Conservation (phyloP, 2,797 vertebrate genomes). For the Acropternis orthonyx region DNA sequence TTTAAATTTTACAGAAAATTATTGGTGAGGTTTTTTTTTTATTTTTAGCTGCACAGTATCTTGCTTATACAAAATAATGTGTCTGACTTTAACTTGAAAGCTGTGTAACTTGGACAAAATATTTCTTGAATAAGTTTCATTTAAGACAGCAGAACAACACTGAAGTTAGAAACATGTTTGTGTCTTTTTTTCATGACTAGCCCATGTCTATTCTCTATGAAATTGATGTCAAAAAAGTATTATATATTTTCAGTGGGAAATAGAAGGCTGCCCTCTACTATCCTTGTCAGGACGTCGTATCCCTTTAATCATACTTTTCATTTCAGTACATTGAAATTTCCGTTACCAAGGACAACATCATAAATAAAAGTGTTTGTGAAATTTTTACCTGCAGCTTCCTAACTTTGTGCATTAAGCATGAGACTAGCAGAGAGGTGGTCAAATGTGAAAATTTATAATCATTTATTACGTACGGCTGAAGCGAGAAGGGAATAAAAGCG, state of each 20-base stretch:
- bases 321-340: conserved; percentile 96
- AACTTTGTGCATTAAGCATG: conserved; percentile 89
- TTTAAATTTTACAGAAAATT: background rate
- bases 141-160: conserved; percentile 55
- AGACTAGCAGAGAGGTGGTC: conserved; percentile 85
- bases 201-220: conserved; percentile 87
- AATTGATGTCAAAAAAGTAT: conserved; percentile 88
- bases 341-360: conserved; percentile 94
- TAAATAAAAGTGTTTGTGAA: conserved; percentile 93
- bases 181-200: conserved; percentile 76
- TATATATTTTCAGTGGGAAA: conserved; percentile 87
- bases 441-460: conserved; percentile 93
- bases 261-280: conserved; percentile 85
- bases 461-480: conserved; percentile 87
- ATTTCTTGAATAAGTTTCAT: conserved; percentile 59
- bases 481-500: conserved; percentile 86
- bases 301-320: conserved; percentile 98
- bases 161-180: conserved; percentile 75
- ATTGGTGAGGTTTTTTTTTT: background rate
- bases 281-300: conserved; percentile 84
- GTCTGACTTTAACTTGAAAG: background rate
- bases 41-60: background rate
- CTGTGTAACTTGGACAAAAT: background rate
- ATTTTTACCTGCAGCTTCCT: conserved; percentile 88
- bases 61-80: conserved; percentile 20